Conservation (phyloP, 2,797 vertebrate genomes). For the Poeciliopsis turneri region DNA sequence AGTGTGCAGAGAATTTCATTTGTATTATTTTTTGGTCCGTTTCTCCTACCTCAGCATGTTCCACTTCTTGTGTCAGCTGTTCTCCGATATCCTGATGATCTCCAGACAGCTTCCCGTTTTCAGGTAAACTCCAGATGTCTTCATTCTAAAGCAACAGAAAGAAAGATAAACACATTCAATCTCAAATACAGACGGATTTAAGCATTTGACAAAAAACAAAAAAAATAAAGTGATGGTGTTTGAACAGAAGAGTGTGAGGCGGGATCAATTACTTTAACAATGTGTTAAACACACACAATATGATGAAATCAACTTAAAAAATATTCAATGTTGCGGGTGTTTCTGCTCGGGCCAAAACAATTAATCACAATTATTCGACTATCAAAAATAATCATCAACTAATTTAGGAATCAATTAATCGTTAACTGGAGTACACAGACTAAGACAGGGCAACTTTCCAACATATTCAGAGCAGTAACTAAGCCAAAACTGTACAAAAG, state of each 20-base stretch:
- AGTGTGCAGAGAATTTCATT: neutral
- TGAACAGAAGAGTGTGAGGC: neutral
- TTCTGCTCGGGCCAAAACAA: no score
- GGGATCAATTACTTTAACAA: neutral
- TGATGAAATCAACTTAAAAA: neutral
- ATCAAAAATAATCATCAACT: no score
- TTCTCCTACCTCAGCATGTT: conserved; percentile 6
- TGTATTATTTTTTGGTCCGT: neutral
- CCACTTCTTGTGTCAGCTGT: conserved; percentile 15
- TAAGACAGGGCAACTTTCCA: no score
- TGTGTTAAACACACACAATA: neutral
- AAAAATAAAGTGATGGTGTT: neutral
- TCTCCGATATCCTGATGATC: conserved; percentile 26
- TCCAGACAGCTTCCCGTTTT: conserved; percentile 36
- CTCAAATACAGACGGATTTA: neutral
- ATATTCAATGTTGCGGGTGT: neutral
- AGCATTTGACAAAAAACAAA: neutral
- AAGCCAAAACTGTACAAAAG: no score
- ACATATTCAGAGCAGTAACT: no score
- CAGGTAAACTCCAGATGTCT: conserved; percentile 24
- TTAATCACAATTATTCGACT: no score
- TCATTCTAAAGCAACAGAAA: conserved; percentile 45
- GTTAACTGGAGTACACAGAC: no score
- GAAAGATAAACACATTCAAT: neutral
- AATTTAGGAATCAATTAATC: no score